Conservation (phyloP, 2,888 invertebrate genomes). For the Epistrophe grossulariae region DNA sequence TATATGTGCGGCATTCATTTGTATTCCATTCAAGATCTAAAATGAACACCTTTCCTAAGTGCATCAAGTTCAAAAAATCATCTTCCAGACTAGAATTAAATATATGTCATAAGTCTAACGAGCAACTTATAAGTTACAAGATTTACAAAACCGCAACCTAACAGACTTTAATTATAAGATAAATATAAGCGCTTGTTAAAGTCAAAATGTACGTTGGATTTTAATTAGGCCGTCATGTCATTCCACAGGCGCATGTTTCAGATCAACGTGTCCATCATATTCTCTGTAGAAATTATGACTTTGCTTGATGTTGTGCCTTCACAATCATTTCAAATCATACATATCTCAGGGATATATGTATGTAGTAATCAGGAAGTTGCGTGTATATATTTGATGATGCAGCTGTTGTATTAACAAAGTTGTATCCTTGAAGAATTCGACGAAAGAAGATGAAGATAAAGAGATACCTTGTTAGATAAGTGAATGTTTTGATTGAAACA, state of each 20-base stretch:
- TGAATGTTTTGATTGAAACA: conserved; percentile 30
- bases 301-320: conserved; percentile 8
- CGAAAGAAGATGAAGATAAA: conserved; percentile 3
- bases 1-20: neutral
- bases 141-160: neutral
- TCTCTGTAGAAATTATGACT: conserved; percentile 11
- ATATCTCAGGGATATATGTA: neutral
- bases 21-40: neutral
- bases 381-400: neutral
- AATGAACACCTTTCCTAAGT: neutral
- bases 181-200: neutral
- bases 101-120: neutral
- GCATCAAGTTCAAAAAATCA: neutral
- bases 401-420: conserved; percentile 6
- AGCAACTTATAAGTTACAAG: neutral
- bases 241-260: conserved; percentile 19
- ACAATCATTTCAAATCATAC: conserved; percentile 15
- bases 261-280: conserved; percentile 39
- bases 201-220: neutral
- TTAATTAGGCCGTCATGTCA: conserved; percentile 59
- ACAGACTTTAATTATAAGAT: conserved; percentile 18
- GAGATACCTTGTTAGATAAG: neutral
- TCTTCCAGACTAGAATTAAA: neutral
- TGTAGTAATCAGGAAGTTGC: conserved; percentile 20
- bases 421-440: neutral